Conservation (phyloP, 2,888 invertebrate genomes). For the Agapostemon virescens region DNA sequence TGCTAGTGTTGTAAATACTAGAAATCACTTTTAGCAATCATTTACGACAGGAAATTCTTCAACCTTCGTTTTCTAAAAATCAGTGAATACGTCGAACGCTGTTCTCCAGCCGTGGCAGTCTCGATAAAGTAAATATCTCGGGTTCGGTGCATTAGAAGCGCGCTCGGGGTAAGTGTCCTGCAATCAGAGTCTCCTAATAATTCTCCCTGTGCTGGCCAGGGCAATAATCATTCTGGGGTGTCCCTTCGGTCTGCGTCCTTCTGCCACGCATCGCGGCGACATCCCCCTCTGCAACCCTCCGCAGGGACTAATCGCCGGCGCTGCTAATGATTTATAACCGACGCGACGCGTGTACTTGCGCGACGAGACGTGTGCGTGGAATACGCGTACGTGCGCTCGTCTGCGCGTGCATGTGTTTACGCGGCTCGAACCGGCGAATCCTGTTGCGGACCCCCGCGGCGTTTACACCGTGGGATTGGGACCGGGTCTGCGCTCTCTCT, state of each 20-base stretch:
- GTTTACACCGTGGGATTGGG: conserved; percentile 78
- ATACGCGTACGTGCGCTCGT: background rate
- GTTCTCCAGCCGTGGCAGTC: too few species aligned
- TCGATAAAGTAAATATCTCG: too few species aligned
- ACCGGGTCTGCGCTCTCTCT: conserved; percentile 53
- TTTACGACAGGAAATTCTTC: too few species aligned
- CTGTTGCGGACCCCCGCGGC: conserved; percentile 77
- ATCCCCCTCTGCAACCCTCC: conserved; percentile 66
- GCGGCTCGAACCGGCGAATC: conserved; percentile 69
- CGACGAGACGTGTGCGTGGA: background rate
- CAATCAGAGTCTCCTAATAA: conserved; percentile 78
- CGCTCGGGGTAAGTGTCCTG: conserved; percentile 70
- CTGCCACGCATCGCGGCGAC: conserved; percentile 48
- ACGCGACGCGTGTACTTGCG: conserved; percentile 66
- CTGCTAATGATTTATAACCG: conserved; percentile 79
- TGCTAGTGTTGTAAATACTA: too few species aligned
- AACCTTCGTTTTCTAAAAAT: too few species aligned
- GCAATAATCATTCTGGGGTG: conserved; percentile 74
- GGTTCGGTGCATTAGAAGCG: conserved; percentile 73
- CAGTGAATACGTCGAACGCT: too few species aligned
- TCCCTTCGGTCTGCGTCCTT: conserved; percentile 53
- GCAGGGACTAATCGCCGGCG: conserved; percentile 77
- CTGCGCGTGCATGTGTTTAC: background rate
- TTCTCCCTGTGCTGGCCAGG: conserved; percentile 65
- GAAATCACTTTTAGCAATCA: too few species aligned